These are phyloP conservation scores for Gymnobelideus leadbeateri DNA, from an alignment of 2,113 vertebrate genomes.

Conservation along the genomic window DNA sequence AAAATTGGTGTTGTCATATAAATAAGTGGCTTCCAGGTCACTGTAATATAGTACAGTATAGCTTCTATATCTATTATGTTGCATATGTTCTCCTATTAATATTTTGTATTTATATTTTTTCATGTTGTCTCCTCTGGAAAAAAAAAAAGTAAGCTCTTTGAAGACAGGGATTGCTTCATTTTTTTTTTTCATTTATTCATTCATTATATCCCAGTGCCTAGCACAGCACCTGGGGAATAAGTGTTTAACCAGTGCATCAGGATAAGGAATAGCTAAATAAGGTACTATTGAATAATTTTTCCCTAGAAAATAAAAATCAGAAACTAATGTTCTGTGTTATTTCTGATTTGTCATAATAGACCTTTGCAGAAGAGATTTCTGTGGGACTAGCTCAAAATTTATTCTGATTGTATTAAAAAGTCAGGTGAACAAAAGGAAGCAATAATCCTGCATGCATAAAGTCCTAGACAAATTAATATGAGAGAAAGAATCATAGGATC, in stretches of 20 bases:
- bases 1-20: not conserved
- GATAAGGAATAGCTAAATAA: not conserved
- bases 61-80: not conserved
- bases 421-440: not conserved
- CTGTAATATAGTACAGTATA: not conserved
- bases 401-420: not conserved
- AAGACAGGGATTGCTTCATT: not conserved
- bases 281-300: not conserved
- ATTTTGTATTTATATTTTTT: not conserved
- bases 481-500: not conserved
- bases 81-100: not conserved
- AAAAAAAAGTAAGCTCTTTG: not conserved
- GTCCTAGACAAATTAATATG: not conserved
- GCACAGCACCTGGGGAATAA: not conserved
- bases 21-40: not conserved
- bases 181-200: not conserved
- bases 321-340: not conserved
- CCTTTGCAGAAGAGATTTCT: not conserved
- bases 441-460: not conserved
- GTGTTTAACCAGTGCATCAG: not conserved
- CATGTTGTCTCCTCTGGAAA: not conserved
- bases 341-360: not conserved
- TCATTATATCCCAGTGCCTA: not conserved
- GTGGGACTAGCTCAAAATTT: not conserved
- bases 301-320: not conserved